These are phyloP conservation scores for Nycteola revayana DNA, from an alignment of 2,888 invertebrate species.

Conservation along the genomic window DNA sequence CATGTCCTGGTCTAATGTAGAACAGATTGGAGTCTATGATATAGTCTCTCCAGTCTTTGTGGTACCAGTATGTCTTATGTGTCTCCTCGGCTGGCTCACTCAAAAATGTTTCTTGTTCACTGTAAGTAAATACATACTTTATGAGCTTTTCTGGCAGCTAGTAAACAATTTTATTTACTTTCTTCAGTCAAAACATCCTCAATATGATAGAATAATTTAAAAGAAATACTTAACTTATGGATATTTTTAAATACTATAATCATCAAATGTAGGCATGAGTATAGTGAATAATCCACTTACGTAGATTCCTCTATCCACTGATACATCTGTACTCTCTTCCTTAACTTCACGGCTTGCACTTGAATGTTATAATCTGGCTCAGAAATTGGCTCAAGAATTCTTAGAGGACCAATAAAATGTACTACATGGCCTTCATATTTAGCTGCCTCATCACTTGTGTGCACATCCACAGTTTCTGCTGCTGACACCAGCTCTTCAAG, in stretches of 20 bases:
- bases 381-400: conserved; percentile 90
- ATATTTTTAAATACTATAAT: no score
- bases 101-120: conserved; percentile 65
- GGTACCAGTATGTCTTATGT: conserved; percentile 88
- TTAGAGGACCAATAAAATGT: conserved; percentile 88
- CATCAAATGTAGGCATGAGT: no score
- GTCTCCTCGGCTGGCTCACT: conserved; percentile 78
- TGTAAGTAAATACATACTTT: no score
- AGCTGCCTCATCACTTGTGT: conserved; percentile 84
- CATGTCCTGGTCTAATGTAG: conserved; percentile 89
- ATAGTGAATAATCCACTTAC: conserved; percentile 55
- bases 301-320: conserved; percentile 94
- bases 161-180: no score
- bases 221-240: no score
- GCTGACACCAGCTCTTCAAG: conserved; percentile 87
- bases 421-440: conserved; percentile 89
- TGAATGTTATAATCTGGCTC: conserved; percentile 94
- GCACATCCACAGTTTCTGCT: conserved; percentile 83
- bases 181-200: no score
- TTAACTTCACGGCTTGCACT: conserved; percentile 91
- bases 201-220: no score
- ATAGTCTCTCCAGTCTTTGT: conserved; percentile 92
- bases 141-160: no score
- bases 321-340: conserved; percentile 94
- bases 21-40: conserved; percentile 90